phyloP scores from a whole-genome alignment of 2,888 invertebrate genomes.

The Drosophila antonietae region DNA sequence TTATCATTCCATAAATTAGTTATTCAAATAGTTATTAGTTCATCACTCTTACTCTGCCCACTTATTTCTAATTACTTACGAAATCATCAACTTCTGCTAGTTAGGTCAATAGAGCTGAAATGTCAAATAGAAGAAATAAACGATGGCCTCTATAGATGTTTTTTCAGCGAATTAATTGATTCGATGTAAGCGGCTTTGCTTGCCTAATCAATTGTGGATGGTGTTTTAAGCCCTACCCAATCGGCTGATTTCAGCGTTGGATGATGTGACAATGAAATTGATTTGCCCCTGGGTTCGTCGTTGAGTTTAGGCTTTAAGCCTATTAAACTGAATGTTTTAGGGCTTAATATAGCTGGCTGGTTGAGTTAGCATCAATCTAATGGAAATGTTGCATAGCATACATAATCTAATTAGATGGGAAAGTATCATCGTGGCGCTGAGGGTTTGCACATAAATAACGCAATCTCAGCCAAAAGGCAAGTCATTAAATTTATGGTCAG shows the following conservation, averaged over 20 bases:
- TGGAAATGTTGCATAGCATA: conserved; percentile 31
- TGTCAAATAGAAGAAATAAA: conserved; percentile 11
- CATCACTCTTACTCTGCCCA: not conserved
- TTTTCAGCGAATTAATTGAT: conserved; percentile 56
- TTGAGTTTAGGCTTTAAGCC: conserved; percentile 24
- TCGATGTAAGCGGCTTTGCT: conserved; percentile 50
- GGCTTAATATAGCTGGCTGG: conserved; percentile 23
- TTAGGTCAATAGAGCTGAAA: not conserved
- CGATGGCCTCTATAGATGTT: conserved; percentile 8
- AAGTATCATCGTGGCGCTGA: conserved; percentile 15
- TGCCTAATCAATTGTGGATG: conserved; percentile 27
- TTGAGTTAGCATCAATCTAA: conserved; percentile 30
- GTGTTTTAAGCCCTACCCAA: conserved; percentile 22
- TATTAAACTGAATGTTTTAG: conserved; percentile 51
- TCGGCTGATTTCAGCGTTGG: conserved; percentile 9
- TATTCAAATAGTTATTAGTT: not conserved
- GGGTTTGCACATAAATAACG: conserved; percentile 64
- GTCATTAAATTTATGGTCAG: conserved; percentile 75
- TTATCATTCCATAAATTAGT: not conserved
- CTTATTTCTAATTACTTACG: not conserved
- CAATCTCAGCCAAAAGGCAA: conserved; percentile 67
- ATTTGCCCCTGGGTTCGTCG: conserved; percentile 14
- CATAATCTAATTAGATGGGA: conserved; percentile 70
- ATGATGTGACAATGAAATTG: conserved; percentile 39
- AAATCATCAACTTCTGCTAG: not conserved